Conservation (phyloP, 92 coral and sea anemone genomes). For the Anthopleura xanthogrammica region DNA sequence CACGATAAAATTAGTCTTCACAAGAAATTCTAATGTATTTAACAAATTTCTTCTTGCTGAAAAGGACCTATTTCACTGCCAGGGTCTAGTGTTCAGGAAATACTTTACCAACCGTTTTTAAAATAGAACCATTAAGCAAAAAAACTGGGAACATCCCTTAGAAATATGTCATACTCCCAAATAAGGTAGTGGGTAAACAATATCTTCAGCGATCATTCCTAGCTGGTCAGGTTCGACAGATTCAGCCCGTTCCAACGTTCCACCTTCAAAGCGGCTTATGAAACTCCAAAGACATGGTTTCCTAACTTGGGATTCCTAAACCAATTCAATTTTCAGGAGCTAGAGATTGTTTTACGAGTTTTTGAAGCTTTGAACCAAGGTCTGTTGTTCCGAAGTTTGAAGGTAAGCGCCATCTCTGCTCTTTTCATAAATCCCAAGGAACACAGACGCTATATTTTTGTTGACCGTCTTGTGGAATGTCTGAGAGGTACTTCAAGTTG, state of each 20-base stretch:
- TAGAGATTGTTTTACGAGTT: not conserved
- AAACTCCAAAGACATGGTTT: not conserved
- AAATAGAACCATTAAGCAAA: not conserved
- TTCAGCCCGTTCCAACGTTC: conserved; percentile 1
- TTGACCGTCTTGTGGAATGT: not conserved
- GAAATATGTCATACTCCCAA: not conserved
- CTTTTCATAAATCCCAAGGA: not conserved
- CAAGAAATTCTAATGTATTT: not conserved
- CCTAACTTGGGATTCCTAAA: not conserved
- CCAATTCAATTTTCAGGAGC: not conserved
- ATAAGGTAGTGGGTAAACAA: conserved; percentile 21
- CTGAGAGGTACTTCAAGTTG: not conserved
- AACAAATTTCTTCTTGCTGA: not conserved
- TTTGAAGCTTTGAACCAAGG: not conserved
- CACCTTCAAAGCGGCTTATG: not conserved
- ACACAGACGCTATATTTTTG: not conserved
- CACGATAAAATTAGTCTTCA: not conserved
- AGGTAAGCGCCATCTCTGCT: not conserved
- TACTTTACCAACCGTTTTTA: not conserved
- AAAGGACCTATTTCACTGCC: not conserved
- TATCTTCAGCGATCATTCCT: not conserved
- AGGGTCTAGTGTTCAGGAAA: not conserved
- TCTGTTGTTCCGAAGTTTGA: not conserved
- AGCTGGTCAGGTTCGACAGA: not conserved
- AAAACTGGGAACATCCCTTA: not conserved